Percentiles rank a stretch among this genome's conserved stretches.
These are phyloP conservation scores for Sterrhoptilus dennistouni DNA, from an alignment of 2,113 vertebrate genomes.

Conservation along the genomic window DNA sequence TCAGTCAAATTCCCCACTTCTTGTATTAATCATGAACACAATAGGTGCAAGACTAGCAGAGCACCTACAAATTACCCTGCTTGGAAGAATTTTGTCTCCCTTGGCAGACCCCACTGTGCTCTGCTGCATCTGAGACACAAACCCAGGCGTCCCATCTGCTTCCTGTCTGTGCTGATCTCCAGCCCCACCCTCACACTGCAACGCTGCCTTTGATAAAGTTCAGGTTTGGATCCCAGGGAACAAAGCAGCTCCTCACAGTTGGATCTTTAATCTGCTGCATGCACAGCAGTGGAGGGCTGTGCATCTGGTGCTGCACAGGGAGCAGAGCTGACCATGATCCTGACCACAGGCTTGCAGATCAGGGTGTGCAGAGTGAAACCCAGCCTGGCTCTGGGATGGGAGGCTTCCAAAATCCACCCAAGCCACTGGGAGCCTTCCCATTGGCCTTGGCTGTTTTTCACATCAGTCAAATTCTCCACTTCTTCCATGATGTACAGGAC, in stretches of 20 bases:
- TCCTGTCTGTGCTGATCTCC: background rate
- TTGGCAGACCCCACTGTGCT: background rate
- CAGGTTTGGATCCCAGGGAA: background rate
- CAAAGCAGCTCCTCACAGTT: background rate
- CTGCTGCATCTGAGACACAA: background rate
- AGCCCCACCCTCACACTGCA: background rate
- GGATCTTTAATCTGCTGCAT: background rate
- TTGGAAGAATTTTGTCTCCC: background rate
- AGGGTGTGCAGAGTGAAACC: background rate
- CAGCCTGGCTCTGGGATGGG: background rate
- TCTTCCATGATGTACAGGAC: background rate
- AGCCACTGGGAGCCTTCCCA: background rate
- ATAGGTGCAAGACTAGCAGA: background rate
- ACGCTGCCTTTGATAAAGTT: background rate
- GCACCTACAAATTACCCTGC: background rate
- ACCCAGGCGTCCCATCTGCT: background rate
- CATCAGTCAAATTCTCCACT: background rate
- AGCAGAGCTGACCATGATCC: background rate
- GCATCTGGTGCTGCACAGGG: background rate
- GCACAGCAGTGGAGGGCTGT: background rate
- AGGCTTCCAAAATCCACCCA: background rate
- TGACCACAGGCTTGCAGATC: rapidly evolving
- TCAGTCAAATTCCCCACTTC: background rate
- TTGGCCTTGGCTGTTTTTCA: background rate
- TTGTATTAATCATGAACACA: background rate